Evolutionary conservation across 2,888 invertebrate genomes (phyloP).

Genomic region (Drosophila mimica): DNA sequence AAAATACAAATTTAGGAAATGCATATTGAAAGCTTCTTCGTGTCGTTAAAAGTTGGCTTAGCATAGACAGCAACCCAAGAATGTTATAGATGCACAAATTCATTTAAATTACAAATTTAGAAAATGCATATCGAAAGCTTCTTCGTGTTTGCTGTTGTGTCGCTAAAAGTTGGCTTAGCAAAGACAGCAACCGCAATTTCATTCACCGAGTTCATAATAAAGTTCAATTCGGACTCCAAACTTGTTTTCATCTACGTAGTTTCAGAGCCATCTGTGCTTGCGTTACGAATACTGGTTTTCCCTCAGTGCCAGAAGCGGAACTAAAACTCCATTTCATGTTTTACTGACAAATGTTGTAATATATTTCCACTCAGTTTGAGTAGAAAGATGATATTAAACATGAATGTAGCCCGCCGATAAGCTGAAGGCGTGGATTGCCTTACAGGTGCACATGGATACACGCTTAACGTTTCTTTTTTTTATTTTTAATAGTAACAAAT

Average conservation of each 20-base stretch:
- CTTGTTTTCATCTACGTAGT: neutral
- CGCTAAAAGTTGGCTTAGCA: conserved; percentile 39
- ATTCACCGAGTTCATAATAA: neutral
- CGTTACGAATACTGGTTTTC: neutral
- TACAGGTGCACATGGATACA: too few relatives aligned
- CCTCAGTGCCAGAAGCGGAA: neutral
- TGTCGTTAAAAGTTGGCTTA: conserved; percentile 36
- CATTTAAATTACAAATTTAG: neutral
- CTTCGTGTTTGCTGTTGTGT: neutral
- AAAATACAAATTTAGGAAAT: conserved; percentile 6
- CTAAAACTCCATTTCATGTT: too few relatives aligned
- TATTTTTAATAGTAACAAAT: neutral
- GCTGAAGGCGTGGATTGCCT: too few relatives aligned
- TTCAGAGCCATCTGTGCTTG: too few relatives aligned
- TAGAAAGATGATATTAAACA: too few relatives aligned
- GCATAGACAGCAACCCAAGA: conserved; percentile 39
- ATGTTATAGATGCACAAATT: neutral
- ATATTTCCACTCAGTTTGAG: too few relatives aligned
- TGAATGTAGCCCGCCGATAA: too few relatives aligned
- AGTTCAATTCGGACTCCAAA: neutral
- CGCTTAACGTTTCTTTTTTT: too few relatives aligned
- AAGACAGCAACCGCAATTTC: conserved; percentile 32
- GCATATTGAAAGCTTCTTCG: conserved; percentile 31
- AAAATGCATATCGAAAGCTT: conserved; percentile 34
- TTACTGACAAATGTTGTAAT: too few relatives aligned